A percentile compares a stretch with the other conserved stretches of the same genome.
Conservation (phyloP, 2,113 vertebrate species). For the Protobothrops mucrosquamatus region DNA sequence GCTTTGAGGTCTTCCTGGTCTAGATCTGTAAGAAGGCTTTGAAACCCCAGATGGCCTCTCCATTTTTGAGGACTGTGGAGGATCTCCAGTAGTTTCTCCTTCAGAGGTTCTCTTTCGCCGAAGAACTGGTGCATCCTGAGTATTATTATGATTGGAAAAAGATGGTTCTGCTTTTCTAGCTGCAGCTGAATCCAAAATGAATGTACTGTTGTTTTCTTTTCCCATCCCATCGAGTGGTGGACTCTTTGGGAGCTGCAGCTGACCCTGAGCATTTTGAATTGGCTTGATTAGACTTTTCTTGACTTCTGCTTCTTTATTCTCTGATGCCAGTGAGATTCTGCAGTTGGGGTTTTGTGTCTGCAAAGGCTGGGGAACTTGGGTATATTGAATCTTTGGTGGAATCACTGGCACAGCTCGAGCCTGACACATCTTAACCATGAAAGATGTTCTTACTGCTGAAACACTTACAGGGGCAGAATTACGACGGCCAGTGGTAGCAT, state of each 20-base stretch:
- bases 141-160: constrained; percentile 48
- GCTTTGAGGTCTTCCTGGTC: constrained; percentile 91
- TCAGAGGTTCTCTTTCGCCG: constrained; percentile 82
- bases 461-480: constrained; percentile 95
- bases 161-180: constrained; percentile 64
- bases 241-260: constrained; percentile 58
- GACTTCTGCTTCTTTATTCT: constrained; percentile 66
- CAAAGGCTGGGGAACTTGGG: constrained; percentile 86
- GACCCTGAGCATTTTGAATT: constrained; percentile 49
- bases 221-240: constrained; percentile 72
- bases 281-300: constrained; percentile 42
- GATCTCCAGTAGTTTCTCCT: constrained; percentile 81
- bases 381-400: constrained; percentile 93
- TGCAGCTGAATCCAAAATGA: constrained; percentile 53
- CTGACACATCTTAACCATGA: constrained; percentile 96
- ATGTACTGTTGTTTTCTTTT: constrained; percentile 74
- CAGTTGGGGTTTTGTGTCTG: constrained; percentile 67
- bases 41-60: constrained; percentile 79
- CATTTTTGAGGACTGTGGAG: constrained; percentile 78
- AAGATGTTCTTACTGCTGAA: constrained; percentile 89
- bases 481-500: constrained; percentile 76
- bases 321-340: constrained; percentile 9
- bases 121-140: constrained; percentile 74
- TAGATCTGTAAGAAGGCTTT: constrained; percentile 87
- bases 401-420: constrained; percentile 92